Base-by-base conservation (phyloP, 1,140 invertebrate species). In the Limonius californicus region DNA sequence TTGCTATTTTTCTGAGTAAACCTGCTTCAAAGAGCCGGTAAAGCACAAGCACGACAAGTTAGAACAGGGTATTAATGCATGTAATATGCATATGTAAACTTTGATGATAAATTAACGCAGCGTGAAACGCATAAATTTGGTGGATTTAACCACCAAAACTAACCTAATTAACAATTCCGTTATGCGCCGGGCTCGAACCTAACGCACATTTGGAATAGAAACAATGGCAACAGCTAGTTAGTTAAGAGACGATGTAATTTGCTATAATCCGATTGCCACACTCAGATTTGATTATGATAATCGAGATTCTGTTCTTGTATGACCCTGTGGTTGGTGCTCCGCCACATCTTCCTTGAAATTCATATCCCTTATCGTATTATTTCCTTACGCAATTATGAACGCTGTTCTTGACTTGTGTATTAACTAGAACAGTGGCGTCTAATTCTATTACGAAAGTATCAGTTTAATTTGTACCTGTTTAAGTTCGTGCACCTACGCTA, bases 261-360 rank as follows among this genome's bases (percentile, higher is more conserved):
- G 59, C 58, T 57, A 61, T 67, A 67, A 67, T 67, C 62, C 61
- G 62, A 67, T 67, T 64, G 65, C 50, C 61, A 58, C 54, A 54
- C 59, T 63, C 47, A 61, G 65, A 67, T 67, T 64, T 64, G 65
- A 67, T 67, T 67, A 67, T 67, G 65, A 64, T 64, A 67, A 67
- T 67, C 32, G 57, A 45, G 54, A 61, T 55, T 61, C 62, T 39
- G 65, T 54, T 42, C 56, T 64, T 61, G 61, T 39, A 54, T 32
- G 59, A 64, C 65, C 54, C 58, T 45, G 20, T 20, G 55, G 57
- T 59, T 57, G 54, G 54, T 56, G 32, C 19, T 50, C 15, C 45
- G 18, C 20, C 2, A 18, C 23, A 9, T 21, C 56, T 59, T 42
- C 63, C 62, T 54, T 66, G 61, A 63, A 63, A 63, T 63, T 61